Conservation (phyloP, 2,113 vertebrate species). For the Nyctereutes procyonoides region DNA sequence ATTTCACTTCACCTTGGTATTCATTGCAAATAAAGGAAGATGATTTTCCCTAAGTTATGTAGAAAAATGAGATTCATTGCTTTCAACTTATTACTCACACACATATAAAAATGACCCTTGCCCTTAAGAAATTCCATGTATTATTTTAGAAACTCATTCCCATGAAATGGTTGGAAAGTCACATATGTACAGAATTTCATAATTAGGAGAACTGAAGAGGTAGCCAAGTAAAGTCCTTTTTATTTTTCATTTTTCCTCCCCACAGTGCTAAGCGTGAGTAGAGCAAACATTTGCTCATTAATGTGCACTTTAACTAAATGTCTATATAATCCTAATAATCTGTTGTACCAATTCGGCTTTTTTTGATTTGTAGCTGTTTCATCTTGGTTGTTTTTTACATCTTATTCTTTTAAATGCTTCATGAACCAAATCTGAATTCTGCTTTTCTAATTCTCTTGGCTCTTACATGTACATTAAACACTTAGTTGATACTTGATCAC, state of each 20-base stretch:
- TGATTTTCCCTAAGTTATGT: background rate
- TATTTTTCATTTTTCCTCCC: background rate
- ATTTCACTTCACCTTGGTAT: background rate
- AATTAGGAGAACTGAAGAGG: background rate
- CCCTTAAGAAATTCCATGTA: background rate
- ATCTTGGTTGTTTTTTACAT: background rate
- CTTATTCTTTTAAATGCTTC: background rate
- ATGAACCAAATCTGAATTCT: background rate
- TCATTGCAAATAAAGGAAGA: background rate
- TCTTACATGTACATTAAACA: background rate
- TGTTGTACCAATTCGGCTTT: background rate
- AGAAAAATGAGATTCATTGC: constrained; percentile 28
- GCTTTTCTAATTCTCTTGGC: constrained; percentile 37
- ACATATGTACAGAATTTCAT: background rate
- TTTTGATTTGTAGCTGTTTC: background rate
- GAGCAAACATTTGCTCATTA: background rate
- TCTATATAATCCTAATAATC: background rate
- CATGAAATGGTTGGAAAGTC: background rate
- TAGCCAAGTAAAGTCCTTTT: background rate
- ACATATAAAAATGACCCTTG: background rate
- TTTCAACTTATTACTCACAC: background rate
- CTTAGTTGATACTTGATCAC: background rate
- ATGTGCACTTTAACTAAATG: background rate
- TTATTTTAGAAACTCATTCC: background rate
- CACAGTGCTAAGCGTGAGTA: background rate